Conservation (phyloP, 2,113 vertebrate species). For the Poeciliopsis prolifica region DNA sequence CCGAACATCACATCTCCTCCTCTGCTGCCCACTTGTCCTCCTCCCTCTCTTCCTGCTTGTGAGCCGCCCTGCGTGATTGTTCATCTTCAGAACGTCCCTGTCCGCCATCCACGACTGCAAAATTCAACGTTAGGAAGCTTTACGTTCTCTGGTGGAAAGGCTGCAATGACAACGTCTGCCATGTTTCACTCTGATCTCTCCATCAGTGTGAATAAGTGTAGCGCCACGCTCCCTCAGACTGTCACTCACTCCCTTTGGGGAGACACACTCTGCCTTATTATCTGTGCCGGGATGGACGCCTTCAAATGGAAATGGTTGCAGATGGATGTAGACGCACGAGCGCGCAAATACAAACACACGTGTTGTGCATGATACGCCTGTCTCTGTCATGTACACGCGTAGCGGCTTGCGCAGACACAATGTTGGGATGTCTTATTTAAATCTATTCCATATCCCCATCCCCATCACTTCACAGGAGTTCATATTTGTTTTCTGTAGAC, state of each 20-base stretch:
- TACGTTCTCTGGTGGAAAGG: constrained; percentile 68
- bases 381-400: constrained; percentile 6
- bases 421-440: constrained; percentile 14
- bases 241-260: constrained; percentile 76
- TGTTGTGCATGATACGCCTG: constrained; percentile 8
- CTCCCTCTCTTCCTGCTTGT: constrained; percentile 20
- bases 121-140: constrained; percentile 57
- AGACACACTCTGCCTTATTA: constrained; percentile 64
- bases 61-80: constrained; percentile 51
- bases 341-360: constrained; percentile 26
- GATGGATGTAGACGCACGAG: constrained; percentile 36
- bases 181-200: constrained; percentile 80
- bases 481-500: neutral
- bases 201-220: constrained; percentile 77
- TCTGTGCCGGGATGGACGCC: constrained; percentile 54
- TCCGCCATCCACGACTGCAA: constrained; percentile 57
- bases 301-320: constrained; percentile 65
- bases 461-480: constrained; percentile 1
- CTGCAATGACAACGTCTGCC: constrained; percentile 74
- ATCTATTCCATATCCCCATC: neutral
- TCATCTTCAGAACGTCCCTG: constrained; percentile 48
- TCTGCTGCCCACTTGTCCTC: constrained; percentile 24
- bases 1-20: constrained; percentile 16
- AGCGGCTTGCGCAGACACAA: constrained; percentile 9
- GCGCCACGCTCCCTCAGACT: constrained; percentile 65